Conservation (phyloP, 2,797 vertebrate species). For the Arremon brunneinucha region DNA sequence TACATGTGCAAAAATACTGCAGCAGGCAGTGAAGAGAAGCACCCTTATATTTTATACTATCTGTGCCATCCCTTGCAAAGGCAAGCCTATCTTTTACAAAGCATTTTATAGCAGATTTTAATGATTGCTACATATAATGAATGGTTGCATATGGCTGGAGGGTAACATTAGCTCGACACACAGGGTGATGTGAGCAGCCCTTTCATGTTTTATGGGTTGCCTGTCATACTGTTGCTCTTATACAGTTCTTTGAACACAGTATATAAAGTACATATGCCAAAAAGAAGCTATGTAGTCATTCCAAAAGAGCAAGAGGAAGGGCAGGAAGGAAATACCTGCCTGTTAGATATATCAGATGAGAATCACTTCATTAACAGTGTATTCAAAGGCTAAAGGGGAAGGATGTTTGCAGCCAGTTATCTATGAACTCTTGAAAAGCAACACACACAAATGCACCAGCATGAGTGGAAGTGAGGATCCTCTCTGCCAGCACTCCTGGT, state of each 20-base stretch:
- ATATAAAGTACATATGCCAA: constrained; percentile 37
- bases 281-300: constrained; percentile 55
- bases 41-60: neutral
- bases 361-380: constrained; percentile 31
- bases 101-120: constrained; percentile 31
- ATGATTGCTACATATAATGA: constrained; percentile 14
- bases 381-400: constrained; percentile 28
- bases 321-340: constrained; percentile 66
- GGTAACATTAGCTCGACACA: constrained; percentile 13
- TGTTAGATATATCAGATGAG: constrained; percentile 36
- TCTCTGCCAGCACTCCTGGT: neutral
- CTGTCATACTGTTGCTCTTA: constrained; percentile 46
- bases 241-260: constrained; percentile 44
- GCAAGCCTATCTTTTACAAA: neutral
- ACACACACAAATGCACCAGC: neutral
- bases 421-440: neutral
- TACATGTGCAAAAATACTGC: neutral
- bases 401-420: constrained; percentile 20
- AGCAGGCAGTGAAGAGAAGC: neutral
- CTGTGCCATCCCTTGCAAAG: neutral
- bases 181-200: constrained; percentile 29
- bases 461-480: neutral
- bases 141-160: constrained; percentile 54
- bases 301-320: constrained; percentile 44
- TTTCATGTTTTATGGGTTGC: constrained; percentile 65